phyloP scores from a whole-genome alignment of 2,888 invertebrate genomes.

The Orchestes rusci region DNA sequence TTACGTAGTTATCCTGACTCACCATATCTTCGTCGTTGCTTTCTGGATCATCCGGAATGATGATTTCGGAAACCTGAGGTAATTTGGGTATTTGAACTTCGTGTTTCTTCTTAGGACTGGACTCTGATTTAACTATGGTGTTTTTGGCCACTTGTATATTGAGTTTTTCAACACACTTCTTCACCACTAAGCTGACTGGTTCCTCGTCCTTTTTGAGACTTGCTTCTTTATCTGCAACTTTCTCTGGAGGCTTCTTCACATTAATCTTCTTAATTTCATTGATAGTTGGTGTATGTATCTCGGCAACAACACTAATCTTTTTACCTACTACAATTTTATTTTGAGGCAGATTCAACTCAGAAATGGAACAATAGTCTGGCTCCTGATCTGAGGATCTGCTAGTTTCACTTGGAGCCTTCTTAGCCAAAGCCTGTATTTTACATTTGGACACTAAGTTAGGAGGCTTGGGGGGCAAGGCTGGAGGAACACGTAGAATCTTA shows the following conservation, averaged over 20 bases:
- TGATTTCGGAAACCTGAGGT: conserved; percentile 67
- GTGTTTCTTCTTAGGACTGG: conserved; percentile 41
- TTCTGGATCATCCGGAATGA: conserved; percentile 58
- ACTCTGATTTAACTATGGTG: conserved; percentile 34
- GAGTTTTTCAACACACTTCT: conserved; percentile 39
- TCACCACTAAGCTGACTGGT: conserved; percentile 33
- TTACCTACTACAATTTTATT: conserved; percentile 31
- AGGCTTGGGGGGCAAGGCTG: conserved; percentile 73
- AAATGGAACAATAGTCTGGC: conserved; percentile 72
- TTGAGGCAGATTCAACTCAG: conserved; percentile 55
- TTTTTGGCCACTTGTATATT: conserved; percentile 40
- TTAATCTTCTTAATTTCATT: conserved; percentile 33
- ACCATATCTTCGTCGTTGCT: conserved; percentile 36
- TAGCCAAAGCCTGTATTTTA: conserved; percentile 45
- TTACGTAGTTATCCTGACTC: conserved; percentile 42
- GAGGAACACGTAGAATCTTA: conserved; percentile 60
- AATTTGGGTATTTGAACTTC: conserved; percentile 63
- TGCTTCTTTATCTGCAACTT: conserved; percentile 10
- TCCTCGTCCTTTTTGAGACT: conserved; percentile 26
- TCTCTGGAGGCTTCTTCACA: conserved; percentile 9
- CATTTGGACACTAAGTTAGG: conserved; percentile 63
- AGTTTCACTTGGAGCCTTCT: conserved; percentile 29
- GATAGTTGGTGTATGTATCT: conserved; percentile 36
- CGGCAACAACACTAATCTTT: conserved; percentile 39
- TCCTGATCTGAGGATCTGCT: conserved; percentile 44